phyloP scores from a whole-genome alignment of 2,888 invertebrate genomes.

The Cordylochernes scorpioides region DNA sequence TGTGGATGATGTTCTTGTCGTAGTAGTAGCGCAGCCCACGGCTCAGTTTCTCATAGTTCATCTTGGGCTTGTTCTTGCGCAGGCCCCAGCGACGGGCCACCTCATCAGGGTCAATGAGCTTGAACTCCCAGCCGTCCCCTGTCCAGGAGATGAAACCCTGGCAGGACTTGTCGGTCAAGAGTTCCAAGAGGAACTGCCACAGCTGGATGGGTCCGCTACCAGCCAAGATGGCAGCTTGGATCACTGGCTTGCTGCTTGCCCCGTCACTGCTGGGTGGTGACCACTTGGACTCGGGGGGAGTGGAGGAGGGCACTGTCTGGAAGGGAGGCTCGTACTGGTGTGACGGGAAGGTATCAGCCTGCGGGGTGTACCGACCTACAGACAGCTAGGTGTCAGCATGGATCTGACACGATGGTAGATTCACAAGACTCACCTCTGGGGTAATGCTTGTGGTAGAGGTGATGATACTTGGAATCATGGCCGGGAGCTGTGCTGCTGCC shows the following conservation, averaged over 20 bases:
- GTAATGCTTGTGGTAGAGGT: conserved; percentile 10
- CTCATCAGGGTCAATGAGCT: conserved; percentile 90
- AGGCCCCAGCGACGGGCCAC: conserved; percentile 82
- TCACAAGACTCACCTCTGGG: conserved; percentile 6
- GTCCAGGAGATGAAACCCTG: conserved; percentile 95
- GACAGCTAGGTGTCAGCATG: no score
- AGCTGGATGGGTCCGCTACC: conserved; percentile 81
- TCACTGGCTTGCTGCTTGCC: conserved; percentile 29
- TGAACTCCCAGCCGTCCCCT: conserved; percentile 96
- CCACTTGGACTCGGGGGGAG: conserved; percentile 14
- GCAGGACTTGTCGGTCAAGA: conserved; percentile 79
- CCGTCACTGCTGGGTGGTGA: conserved; percentile 8
- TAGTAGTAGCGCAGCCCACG: conserved; percentile 91
- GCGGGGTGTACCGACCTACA: conserved; percentile 6
- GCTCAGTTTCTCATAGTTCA: conserved; percentile 95
- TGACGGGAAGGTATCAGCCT: conserved; percentile 9
- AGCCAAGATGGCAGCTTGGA: conserved; percentile 33
- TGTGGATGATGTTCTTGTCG: conserved; percentile 96
- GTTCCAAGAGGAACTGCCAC: conserved; percentile 87
- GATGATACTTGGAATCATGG: conserved; percentile 13
- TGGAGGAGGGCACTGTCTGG: conserved; percentile 41
- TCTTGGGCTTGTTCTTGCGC: conserved; percentile 69
- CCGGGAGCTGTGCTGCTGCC: conserved; percentile 5
- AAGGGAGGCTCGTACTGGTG: conserved; percentile 27
- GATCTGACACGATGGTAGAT: neutral